Evolutionary conservation across 2,113 vertebrate genomes (phyloP), one percentile per base, ranked within the genome.

Genomic region (Marmota flaviventris): DNA sequence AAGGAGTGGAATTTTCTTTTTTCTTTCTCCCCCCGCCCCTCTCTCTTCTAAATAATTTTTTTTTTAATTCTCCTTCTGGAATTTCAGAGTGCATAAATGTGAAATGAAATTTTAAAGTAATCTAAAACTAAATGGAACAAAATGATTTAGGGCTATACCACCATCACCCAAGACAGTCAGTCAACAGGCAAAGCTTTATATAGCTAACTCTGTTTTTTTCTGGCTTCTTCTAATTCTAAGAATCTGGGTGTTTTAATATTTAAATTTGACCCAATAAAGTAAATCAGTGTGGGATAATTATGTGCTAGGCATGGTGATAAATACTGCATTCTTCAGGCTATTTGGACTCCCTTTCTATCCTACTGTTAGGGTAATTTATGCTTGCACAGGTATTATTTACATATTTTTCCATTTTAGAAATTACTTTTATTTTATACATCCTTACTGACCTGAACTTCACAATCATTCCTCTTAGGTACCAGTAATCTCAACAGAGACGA

Each of bases 151-250:
- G 20, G 2, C 12, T 81, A 6, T 67, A 4, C 83, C 13, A 4
- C 0, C 24, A 11, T 61, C 24, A 42, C 5, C 4, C 13, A 58
- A 17, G 4, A 75, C 4, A 29, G 0, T 22, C 58, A 88, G 16
- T 9, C 25, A 81, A 37, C 0, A 67, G 14, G 5, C 79, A 29
- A 45, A 10, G 0, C 42, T 78, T 1, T 4, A 7, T 73, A 65
- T 0, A 78, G 12, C 20, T 12, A 48, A n/a, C 25, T 8, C 4
- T 73, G 34, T 20, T 39, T 85, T 85, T 45, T 63, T 13, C 42
- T 85, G n/a, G 5, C 0, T 86, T 6, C 14, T 89, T 73, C 37
- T 53, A 67, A 45, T 72, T 53, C 3, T 39, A 56, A 93, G 7
- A 75, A 83, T 48, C 5, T 20, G 18, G 16, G 14, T 34, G 3